Base-by-base conservation (phyloP, 1,140 invertebrate species). In the Anastrepha ludens region DNA sequence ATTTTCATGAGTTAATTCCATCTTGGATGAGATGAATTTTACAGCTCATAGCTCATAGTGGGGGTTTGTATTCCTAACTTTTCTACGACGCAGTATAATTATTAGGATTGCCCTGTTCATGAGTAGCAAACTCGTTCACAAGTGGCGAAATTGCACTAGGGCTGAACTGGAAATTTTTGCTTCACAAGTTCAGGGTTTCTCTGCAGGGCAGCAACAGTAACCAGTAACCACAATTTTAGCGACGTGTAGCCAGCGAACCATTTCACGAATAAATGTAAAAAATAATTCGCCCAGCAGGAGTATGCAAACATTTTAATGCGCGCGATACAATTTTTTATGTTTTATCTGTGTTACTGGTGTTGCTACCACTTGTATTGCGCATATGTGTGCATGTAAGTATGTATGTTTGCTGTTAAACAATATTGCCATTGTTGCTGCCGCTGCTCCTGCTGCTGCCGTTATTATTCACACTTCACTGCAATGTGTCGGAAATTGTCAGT, bases 391-490 rank as follows among this genome's bases (percentile, higher is more conserved):
- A 39, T 13, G 11, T 74, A 67, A 0, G 17, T 5, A 6, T 74
- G 13, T 74, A 47, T 5, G 39, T 74, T 29, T 65, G 64, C 29
- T 39, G 20, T 11, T 67, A 67, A 67, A 67, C 64, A 67, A 67
- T 39, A 29, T 67, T 67, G 64, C 64, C 39, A 13, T 67, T 74
- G 70, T 15, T 47, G 44, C 8, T 47, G 70, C 17, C 17, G 70
- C 11, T 74, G 15, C 5, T 15, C 41, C 29, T 74, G 20, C 47
- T 81, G n/a, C 47, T 29, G 44, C 9, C 47, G 47, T 55, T 55
- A 81, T 81, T 81, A 81, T 81, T 58, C 74, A 81, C 74, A 81
- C 74, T 81, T 81, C 74, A 81, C 74, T 81, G 74, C 74, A 81
- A 81, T 29, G 47, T 81, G 74, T 81, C 47, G 74, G 74, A 81